phyloP scores from a whole-genome alignment of 2,888 invertebrate species.

The Acleris holmiana region DNA sequence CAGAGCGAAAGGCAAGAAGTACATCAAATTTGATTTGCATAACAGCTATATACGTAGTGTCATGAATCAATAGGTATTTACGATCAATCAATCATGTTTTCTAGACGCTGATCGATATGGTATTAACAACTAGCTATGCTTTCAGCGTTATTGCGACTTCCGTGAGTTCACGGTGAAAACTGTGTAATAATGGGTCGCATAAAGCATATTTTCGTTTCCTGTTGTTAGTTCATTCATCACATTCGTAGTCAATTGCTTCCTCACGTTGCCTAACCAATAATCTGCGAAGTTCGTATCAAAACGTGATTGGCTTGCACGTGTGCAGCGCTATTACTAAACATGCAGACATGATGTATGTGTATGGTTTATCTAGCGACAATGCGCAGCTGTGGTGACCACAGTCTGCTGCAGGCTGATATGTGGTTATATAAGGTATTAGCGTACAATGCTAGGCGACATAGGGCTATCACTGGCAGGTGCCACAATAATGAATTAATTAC shows the following conservation, averaged over 20 bases:
- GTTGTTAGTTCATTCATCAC: conserved; percentile 41
- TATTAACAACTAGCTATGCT: conserved; percentile 56
- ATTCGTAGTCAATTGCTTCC: conserved; percentile 33
- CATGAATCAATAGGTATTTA: conserved; percentile 25
- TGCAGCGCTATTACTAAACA: conserved; percentile 27
- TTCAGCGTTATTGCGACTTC: conserved; percentile 57
- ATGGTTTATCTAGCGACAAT: conserved; percentile 58
- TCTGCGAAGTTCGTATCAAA: conserved; percentile 28
- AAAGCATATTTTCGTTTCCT: conserved; percentile 40
- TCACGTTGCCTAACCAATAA: conserved; percentile 31
- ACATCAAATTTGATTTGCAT: conserved; percentile 30
- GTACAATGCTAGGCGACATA: conserved; percentile 26
- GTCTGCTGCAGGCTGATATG: conserved; percentile 26
- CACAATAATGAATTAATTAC: conserved; percentile 11
- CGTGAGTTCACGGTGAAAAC: conserved; percentile 44
- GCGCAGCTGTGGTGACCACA: conserved; percentile 58
- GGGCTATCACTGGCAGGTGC: conserved; percentile 33
- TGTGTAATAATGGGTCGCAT: conserved; percentile 42
- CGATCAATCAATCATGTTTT: conserved; percentile 35
- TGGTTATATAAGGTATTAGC: conserved; percentile 30
- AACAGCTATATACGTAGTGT: conserved; percentile 21
- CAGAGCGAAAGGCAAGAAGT: conserved; percentile 23
- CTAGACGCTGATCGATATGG: conserved; percentile 40
- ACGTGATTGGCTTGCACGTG: conserved; percentile 37
- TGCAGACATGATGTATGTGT: conserved; percentile 39